Base-by-base conservation (phyloP, 2,888 invertebrate species). In the Mythimna vitellina region DNA sequence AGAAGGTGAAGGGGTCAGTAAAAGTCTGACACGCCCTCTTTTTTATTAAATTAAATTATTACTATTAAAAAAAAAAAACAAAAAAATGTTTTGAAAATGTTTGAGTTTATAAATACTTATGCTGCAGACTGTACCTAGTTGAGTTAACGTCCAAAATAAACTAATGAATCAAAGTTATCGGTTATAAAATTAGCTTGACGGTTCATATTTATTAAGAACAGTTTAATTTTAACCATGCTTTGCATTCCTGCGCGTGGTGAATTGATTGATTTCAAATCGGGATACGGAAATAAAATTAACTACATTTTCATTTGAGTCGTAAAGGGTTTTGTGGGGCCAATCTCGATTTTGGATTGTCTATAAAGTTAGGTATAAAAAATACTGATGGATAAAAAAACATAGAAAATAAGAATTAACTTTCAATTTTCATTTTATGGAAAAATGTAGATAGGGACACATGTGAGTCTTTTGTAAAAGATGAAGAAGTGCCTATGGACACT, bases 181-280 rank as follows among this genome's bases (percentile, higher is more conserved):
- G 80, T 70, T 65, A 67, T 83, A 70, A 83, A 80, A 65, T 75
- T 80, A 74, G 66, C 64, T 72, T 69, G 42, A 74, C 56, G 60
- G 49, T 58, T 83, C 83, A 70, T 66, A 63, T 66, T 60, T 65
- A 65, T 69, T 74, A 61, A 63, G 62, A 56, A 61, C 46, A 10
- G 75, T 74, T 61, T 83, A 82, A 80, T 80, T 83, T 73, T 80
- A 83, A 74, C 76, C 35, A 29, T 63, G 80, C 22, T 80, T 74
- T 80, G 69, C 58, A 75, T 83, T 80, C 69, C 25, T 14, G 38
- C n/a, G 57, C 58, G 75, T 74, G 54, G 80, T 80, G 54, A 80
- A 83, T 57, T 66, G 83, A 82, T 82, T 54, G 54, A 61, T 58
- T 74, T 74, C 42, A 62, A 66, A 82, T 79, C 53, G 42, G 8